phyloP scores from a whole-genome alignment of 2,888 invertebrate genomes.

The Pachliopta kotzebuea region DNA sequence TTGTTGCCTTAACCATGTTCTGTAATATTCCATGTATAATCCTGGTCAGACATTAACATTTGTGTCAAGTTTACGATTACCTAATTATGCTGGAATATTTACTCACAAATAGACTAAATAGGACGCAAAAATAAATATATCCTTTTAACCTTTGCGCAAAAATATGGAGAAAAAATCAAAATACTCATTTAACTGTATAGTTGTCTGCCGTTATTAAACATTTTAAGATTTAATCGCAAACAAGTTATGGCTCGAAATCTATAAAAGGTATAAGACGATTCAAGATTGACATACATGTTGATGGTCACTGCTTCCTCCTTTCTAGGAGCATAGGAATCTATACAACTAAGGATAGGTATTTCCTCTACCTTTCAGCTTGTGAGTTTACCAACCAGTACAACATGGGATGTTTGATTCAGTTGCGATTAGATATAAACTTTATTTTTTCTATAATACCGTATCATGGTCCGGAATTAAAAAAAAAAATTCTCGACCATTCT shows the following conservation, averaged over 20 bases:
- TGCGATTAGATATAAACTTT: not conserved
- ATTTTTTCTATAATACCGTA: not conserved
- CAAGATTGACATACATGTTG: constrained; percentile 14
- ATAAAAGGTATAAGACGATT: constrained; percentile 13
- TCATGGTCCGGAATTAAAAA: not conserved
- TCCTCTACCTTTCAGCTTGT: constrained; percentile 9
- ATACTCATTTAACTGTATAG: not conserved
- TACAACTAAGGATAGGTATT: constrained; percentile 14
- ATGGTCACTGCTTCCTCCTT: constrained; percentile 18
- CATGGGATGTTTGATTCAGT: not conserved
- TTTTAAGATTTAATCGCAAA: constrained; percentile 5
- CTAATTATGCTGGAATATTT: too few relatives aligned
- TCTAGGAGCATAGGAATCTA: constrained; percentile 5
- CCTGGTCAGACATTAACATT: too few relatives aligned
- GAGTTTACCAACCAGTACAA: constrained; percentile 1
- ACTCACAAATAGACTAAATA: too few relatives aligned
- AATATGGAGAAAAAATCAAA: not conserved
- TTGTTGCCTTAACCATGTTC: too few relatives aligned
- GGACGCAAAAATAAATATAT: not conserved
- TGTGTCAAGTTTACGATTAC: too few relatives aligned
- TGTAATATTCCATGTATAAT: too few relatives aligned
- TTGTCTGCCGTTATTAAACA: constrained; percentile 2
- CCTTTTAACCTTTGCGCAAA: not conserved
- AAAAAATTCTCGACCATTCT: not conserved
- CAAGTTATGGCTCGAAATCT: constrained; percentile 11